Evolutionary conservation across 2,113 vertebrate genomes (phyloP).

Genomic region (Mesitornis unicolor): DNA sequence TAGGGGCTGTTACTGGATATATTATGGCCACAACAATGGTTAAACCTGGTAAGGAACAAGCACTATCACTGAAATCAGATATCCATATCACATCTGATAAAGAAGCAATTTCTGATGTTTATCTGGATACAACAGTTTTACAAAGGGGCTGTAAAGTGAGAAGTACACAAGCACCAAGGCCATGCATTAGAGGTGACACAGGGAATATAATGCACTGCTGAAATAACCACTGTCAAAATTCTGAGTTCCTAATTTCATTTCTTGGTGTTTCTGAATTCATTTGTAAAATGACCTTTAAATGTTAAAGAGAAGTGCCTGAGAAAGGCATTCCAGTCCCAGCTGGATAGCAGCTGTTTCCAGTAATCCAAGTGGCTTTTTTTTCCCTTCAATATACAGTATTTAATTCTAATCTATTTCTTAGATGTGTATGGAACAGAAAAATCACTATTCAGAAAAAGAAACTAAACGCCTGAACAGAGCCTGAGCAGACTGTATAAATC

Average conservation of each 20-base stretch:
- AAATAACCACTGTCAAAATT: neutral
- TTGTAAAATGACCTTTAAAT: conserved; percentile 38
- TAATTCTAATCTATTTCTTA: neutral
- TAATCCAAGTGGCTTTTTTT: neutral
- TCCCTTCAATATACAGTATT: neutral
- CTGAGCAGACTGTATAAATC: neutral
- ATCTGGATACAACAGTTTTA: neutral
- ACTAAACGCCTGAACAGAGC: neutral
- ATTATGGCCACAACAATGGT: neutral
- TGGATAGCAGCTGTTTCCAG: neutral
- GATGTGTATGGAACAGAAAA: neutral
- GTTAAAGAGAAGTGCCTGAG: neutral
- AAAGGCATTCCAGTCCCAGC: neutral
- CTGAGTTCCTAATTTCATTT: neutral
- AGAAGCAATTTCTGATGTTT: neutral
- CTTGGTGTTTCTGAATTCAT: neutral
- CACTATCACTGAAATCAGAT: neutral
- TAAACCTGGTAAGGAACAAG: neutral
- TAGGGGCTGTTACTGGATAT: neutral
- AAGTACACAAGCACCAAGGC: neutral
- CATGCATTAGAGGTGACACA: neutral
- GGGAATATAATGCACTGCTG: neutral
- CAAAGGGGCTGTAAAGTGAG: neutral
- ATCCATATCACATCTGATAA: neutral
- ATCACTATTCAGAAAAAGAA: neutral